phyloP scores from a whole-genome alignment of 2,888 invertebrate genomes.

The Philereme vetulata region DNA sequence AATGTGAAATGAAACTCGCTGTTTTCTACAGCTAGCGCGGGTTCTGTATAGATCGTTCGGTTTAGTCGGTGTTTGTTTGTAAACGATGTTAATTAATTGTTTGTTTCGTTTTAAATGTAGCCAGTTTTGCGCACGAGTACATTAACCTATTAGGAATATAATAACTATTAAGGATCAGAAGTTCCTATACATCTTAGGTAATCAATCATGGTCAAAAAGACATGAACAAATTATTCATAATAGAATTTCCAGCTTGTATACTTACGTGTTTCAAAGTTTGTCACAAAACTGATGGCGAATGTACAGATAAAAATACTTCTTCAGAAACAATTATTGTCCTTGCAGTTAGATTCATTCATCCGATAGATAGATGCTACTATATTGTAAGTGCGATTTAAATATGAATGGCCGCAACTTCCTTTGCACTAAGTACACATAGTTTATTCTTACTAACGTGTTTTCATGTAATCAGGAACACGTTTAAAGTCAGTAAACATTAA shows the following conservation, averaged over 20 bases:
- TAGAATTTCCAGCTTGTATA: no score
- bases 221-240: no score
- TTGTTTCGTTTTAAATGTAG: not conserved
- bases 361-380: not conserved
- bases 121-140: no score
- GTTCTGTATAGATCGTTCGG: constrained; percentile 8
- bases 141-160: no score
- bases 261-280: no score
- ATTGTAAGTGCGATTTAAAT: constrained; percentile 17
- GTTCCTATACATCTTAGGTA: no score
- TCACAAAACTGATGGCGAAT: no score
- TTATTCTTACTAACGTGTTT: constrained; percentile 18
- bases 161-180: no score
- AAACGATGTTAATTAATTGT: constrained; percentile 10
- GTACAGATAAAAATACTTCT: no score
- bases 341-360: not conserved
- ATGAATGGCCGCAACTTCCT: constrained; percentile 19
- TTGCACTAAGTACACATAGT: constrained; percentile 12
- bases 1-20: constrained; percentile 31
- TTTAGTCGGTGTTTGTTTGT: constrained; percentile 9
- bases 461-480: constrained; percentile 23
- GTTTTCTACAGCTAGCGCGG: not conserved
- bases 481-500: constrained; percentile 22
- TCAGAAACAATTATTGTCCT: not conserved
- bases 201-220: no score